Conservation (phyloP, 2,113 vertebrate genomes). For the Alces alces region DNA sequence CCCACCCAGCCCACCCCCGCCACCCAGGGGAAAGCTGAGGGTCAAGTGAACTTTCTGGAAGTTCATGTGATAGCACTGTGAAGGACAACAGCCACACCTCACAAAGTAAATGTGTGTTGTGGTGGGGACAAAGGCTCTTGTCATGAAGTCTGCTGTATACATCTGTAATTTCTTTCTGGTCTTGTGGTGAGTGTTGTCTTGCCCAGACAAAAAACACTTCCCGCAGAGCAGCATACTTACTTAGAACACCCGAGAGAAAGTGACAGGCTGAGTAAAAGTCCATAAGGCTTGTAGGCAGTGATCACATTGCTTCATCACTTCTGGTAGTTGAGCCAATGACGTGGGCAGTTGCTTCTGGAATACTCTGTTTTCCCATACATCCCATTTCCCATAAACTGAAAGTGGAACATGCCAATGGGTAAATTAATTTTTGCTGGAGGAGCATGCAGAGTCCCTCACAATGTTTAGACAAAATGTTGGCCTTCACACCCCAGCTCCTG, state of each 20-base stretch:
- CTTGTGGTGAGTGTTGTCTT: background rate
- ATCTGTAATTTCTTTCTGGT: background rate
- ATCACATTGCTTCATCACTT: background rate
- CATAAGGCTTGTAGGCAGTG: background rate
- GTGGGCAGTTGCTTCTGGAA: background rate
- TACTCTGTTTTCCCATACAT: background rate
- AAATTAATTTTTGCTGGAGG: background rate
- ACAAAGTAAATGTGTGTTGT: background rate
- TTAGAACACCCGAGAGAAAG: background rate
- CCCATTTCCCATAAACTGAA: background rate
- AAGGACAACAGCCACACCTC: background rate
- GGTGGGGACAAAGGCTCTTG: background rate
- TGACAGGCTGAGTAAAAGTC: no score
- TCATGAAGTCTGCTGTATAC: background rate
- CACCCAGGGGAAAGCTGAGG: background rate
- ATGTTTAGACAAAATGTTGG: background rate
- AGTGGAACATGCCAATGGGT: background rate
- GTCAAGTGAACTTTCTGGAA: background rate
- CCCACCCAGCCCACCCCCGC: background rate
- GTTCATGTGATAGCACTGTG: background rate
- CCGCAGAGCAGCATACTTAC: background rate
- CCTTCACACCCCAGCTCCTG: background rate
- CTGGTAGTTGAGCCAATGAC: background rate
- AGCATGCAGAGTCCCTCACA: background rate
- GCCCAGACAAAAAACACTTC: background rate